phyloP scores from a whole-genome alignment of 2,113 vertebrate genomes.

The Lamprotornis superbus region DNA sequence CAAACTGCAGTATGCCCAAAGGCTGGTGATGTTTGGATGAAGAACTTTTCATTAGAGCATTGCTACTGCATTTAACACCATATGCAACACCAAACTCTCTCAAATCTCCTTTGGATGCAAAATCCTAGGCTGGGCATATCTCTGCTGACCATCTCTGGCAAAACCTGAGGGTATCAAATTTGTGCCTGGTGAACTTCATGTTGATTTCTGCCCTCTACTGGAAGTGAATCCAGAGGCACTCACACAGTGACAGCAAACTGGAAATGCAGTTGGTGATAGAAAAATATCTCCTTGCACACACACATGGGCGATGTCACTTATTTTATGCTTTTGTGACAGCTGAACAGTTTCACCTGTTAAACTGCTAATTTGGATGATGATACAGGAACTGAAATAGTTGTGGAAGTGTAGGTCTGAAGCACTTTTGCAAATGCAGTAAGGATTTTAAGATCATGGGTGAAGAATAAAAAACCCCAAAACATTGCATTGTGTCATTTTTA shows the following conservation, averaged over 20 bases:
- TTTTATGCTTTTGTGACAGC: not conserved
- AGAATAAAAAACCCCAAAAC: not conserved
- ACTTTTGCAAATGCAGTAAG: not conserved
- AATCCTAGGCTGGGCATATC: not conserved
- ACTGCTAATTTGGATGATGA: not conserved
- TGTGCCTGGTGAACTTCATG: not conserved
- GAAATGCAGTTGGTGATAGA: not conserved
- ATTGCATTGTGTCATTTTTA: not conserved
- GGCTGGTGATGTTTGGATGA: not conserved
- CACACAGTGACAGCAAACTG: not conserved
- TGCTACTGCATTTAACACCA: not conserved
- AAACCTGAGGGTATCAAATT: not conserved
- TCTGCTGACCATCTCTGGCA: not conserved
- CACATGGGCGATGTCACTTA: rapidly evolving
- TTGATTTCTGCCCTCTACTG: not conserved
- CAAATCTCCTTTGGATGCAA: not conserved
- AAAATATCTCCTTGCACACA: not conserved
- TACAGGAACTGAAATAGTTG: not conserved
- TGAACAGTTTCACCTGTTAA: not conserved
- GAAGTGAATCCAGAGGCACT: not conserved
- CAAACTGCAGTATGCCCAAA: not conserved
- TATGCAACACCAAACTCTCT: not conserved
- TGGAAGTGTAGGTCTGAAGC: not conserved
- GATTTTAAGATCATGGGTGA: not conserved
- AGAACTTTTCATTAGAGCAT: not conserved